A percentile compares a stretch with the other conserved stretches of the same genome.
phyloP scores from a whole-genome alignment of 1,140 invertebrate genomes.

The Mamestra configurata region DNA sequence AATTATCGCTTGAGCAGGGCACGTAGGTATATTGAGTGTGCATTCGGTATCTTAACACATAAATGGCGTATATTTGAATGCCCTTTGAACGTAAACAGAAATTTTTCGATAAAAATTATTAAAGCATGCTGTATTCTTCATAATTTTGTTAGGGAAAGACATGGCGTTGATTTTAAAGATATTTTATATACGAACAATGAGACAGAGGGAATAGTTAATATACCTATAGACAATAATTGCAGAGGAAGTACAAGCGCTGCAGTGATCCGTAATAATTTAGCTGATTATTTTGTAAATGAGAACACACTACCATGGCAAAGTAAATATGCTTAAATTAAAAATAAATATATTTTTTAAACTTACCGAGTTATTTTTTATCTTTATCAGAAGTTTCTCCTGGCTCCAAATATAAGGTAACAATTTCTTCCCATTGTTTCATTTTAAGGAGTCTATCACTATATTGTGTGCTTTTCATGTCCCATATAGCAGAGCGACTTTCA shows the following conservation, averaged over 20 bases:
- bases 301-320: constrained; percentile 12
- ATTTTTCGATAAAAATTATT: no score
- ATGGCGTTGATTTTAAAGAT: constrained; percentile 18
- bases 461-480: constrained; percentile 15
- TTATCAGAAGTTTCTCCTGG: constrained; percentile 9
- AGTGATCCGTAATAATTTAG: constrained; percentile 4
- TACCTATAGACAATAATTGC: constrained; percentile 10
- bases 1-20: no score
- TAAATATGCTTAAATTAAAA: constrained; percentile 15
- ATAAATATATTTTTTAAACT: constrained; percentile 25
- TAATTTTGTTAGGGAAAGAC: constrained; percentile 13
- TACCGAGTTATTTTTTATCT: constrained; percentile 22
- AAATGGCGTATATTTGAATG: no score
- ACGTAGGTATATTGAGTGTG: no score
- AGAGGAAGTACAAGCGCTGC: constrained; percentile 20
- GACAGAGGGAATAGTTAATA: constrained; percentile 14
- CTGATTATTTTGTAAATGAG: constrained; percentile 9
- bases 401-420: constrained; percentile 18
- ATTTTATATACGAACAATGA: constrained; percentile 11
- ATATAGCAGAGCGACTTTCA: constrained; percentile 15
- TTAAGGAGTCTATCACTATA: constrained; percentile 16
- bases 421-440: constrained; percentile 21
- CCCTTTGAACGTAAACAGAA: no score
- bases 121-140: no score
- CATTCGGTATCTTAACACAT: no score